Base-by-base conservation (phyloP, 2,113 vertebrate species). In the Gnathonemus longibarbis region DNA sequence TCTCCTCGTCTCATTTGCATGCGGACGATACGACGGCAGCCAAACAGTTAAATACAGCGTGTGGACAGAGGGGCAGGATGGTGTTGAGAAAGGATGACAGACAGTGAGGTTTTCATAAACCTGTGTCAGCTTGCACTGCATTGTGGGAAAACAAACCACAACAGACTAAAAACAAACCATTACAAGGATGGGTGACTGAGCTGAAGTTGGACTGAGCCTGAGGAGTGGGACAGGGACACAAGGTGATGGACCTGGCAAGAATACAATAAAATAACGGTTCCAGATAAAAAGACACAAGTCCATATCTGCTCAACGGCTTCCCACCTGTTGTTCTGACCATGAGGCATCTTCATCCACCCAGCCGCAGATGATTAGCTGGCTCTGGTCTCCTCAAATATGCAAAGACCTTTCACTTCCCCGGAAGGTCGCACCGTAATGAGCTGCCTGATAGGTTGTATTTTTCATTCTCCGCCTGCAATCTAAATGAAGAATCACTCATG, bases 1-100 rank as follows among this genome's bases (percentile, higher is more conserved):
- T 52, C 31, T 84, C 42, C 0, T 31, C 93, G 93, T 93, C 94
- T 95, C 93, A 94, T 95, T 95, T 95, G 94, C 94, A 95, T 94
- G 93, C 92, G 93, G 93, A 92, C 93, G 93, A 94, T 94, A 45
- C 42, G 5, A 53, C 48, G n/a, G 24, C 39, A 48, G 9, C 83
- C 35, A 13, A 46, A 48, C 42, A 10, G 42, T 48, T 8, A 17
- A 24, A 84, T 48, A n/a, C 5, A 48, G 42, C 19, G 39, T 24
- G 31, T 83, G 31, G 19, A 83, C 13, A 24, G 1, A 83, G 56
- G 56, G 9, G 24, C 56, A 62, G 2, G 56, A 13, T 45, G 39
- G 39, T 42, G 35, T 7, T 45, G 17, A 45, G 15, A 15, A 45
- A 21, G 77, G 35, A 83, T 83, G 17, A 46, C 83, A 48, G 35